Percentiles rank a stretch among this genome's conserved stretches.
Evolutionary conservation across 92 coral and sea anemone genomes (phyloP).

Genomic region (Anthopleura xanthogrammica): DNA sequence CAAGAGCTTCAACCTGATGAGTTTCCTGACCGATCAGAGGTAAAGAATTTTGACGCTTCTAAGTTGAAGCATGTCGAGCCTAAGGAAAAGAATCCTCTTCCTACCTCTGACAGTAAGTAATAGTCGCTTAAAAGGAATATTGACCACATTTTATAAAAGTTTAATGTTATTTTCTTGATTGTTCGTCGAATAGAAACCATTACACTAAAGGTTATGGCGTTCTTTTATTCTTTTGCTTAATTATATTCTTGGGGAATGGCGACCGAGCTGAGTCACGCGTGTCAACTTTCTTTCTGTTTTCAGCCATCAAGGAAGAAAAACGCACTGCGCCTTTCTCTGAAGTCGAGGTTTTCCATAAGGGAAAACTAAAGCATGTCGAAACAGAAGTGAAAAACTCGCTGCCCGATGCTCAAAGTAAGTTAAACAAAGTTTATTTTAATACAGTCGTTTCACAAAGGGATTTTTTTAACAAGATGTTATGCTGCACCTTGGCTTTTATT

Average conservation of each 20-base stretch:
- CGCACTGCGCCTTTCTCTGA: constrained; percentile 92
- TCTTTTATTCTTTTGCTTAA: neutral
- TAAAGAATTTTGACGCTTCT: constrained; percentile 54
- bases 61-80: constrained; percentile 77
- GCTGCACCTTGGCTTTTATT: neutral
- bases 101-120: constrained; percentile 67
- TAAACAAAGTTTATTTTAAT: neutral
- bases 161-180: neutral
- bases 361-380: constrained; percentile 85
- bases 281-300: constrained; percentile 26
- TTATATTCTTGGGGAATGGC: neutral
- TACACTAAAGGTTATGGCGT: constrained; percentile 2
- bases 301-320: constrained; percentile 95
- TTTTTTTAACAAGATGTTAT: neutral
- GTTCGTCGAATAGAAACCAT: neutral
- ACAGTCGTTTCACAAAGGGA: too few species aligned
- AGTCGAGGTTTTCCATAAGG: constrained; percentile 91
- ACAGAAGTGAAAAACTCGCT: constrained; percentile 79
- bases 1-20: constrained; percentile 86
- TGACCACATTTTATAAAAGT: neutral
- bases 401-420: constrained; percentile 92
- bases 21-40: constrained; percentile 68
- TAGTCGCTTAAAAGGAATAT: neutral
- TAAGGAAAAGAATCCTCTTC: constrained; percentile 76
- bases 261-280: neutral